These are phyloP conservation scores for Galago senegalensis DNA, from an alignment of 2,797 vertebrate genomes.

Conservation along the genomic window DNA sequence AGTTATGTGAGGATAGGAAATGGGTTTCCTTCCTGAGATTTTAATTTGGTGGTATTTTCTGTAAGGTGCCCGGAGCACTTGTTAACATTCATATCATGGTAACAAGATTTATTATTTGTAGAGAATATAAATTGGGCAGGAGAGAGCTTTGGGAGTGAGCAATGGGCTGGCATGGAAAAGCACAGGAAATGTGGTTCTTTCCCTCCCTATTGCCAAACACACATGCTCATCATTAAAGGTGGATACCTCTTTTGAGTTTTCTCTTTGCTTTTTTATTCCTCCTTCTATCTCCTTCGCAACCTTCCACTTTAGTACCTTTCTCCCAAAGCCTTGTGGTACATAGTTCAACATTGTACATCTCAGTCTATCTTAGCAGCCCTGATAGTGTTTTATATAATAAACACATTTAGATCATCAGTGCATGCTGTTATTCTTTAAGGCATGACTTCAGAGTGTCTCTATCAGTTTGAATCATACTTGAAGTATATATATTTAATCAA, in stretches of 20 bases:
- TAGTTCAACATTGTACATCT: neutral
- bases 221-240: fast-evolving
- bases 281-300: neutral
- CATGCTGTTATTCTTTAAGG: neutral
- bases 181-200: neutral
- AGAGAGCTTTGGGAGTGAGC: conserved; percentile 50
- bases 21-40: conserved; percentile 69
- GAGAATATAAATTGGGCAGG: conserved; percentile 66
- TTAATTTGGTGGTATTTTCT: conserved; percentile 79
- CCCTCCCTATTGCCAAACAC: neutral
- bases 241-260: neutral
- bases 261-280: neutral
- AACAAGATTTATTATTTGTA: conserved; percentile 74
- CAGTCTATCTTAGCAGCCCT: neutral
- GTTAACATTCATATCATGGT: conserved; percentile 79
- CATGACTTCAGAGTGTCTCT: neutral
- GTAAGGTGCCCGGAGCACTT: conserved; percentile 60
- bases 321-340: neutral
- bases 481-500: neutral
- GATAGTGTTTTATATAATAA: neutral
- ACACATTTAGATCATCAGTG: neutral
- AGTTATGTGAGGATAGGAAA: conserved; percentile 68
- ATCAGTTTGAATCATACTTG: neutral
- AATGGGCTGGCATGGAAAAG: conserved; percentile 10
- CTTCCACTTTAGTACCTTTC: neutral